Conservation (phyloP, 1,140 invertebrate genomes). For the Bicyclus anynana region DNA sequence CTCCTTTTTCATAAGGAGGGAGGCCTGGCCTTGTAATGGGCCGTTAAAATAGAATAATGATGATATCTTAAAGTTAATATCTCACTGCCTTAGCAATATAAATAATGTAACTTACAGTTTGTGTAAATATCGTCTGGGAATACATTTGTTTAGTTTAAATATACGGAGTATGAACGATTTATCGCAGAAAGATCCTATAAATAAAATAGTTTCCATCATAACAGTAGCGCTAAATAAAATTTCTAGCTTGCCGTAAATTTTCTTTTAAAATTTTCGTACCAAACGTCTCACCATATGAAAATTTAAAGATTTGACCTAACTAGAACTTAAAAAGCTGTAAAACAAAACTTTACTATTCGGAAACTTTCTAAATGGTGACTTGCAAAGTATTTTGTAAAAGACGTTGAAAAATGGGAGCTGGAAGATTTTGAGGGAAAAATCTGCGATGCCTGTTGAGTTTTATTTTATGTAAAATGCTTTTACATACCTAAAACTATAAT, state of each 20-base stretch:
- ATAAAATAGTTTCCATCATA: neutral
- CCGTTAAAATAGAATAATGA: no score
- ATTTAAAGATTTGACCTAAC: conserved; percentile 2
- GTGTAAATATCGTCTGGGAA: neutral
- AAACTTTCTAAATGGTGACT: conserved; percentile 31
- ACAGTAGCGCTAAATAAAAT: neutral
- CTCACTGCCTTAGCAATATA: no score
- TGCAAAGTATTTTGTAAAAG: conserved; percentile 28
- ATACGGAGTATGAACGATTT: neutral
- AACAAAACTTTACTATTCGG: conserved; percentile 27
- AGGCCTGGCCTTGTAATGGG: no score
- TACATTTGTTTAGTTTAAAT: neutral
- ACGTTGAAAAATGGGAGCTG: conserved; percentile 28
- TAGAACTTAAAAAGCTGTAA: conserved; percentile 18
- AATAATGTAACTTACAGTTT: no score
- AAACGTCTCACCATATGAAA: conserved; percentile 8
- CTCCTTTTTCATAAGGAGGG: no score
- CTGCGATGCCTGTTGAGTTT: neutral
- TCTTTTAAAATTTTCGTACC: neutral
- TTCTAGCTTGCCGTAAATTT: no score
- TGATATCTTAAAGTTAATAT: no score
- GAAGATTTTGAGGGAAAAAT: conserved; percentile 26
- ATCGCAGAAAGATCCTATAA: neutral
- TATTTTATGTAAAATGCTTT: neutral
- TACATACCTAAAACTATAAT: no score